Evolutionary conservation across 2,113 vertebrate genomes (phyloP).

Genomic region (Burhinus oedicnemus): DNA sequence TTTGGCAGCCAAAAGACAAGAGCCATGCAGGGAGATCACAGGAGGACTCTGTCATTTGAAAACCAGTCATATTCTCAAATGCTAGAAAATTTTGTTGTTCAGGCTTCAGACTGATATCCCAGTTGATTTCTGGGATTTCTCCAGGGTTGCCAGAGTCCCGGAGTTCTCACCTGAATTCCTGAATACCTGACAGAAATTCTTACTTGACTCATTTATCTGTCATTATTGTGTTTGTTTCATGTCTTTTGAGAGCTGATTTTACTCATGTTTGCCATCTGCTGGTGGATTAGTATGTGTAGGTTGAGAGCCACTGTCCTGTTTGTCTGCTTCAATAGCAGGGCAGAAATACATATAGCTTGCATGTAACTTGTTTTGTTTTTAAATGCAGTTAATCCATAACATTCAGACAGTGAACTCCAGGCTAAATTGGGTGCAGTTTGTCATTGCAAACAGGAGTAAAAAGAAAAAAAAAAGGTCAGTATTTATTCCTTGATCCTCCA

Average conservation of each 20-base stretch:
- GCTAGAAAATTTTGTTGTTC: background rate
- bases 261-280: background rate
- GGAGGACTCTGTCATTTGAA: background rate
- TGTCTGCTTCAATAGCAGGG: background rate
- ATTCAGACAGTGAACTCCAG: background rate
- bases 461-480: background rate
- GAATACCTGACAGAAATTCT: background rate
- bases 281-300: background rate
- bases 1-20: background rate
- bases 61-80: background rate
- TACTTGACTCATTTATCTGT: background rate
- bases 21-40: accelerated
- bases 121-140: background rate
- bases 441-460: background rate
- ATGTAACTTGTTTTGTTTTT: background rate
- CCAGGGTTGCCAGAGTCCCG: background rate
- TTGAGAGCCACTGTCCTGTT: background rate
- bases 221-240: background rate
- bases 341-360: background rate
- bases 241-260: background rate
- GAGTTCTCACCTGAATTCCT: background rate
- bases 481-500: background rate
- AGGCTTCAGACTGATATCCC: background rate
- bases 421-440: background rate
- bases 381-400: background rate